These are phyloP conservation scores for Catharus ustulatus DNA, from an alignment of 2,797 vertebrate genomes.

Conservation along the genomic window DNA sequence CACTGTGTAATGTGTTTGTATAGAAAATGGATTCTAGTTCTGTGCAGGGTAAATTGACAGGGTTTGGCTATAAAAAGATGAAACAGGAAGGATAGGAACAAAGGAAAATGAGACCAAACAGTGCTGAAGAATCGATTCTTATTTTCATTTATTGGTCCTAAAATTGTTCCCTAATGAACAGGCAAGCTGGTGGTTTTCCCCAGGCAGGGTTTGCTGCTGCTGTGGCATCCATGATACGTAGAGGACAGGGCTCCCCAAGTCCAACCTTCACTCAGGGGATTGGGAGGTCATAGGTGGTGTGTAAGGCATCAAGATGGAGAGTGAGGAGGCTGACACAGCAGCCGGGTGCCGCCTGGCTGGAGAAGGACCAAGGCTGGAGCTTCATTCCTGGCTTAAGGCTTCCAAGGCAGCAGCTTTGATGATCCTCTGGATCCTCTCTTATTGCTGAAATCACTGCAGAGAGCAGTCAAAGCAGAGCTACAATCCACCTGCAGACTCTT, in stretches of 20 bases:
- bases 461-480: not conserved
- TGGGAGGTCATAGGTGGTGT: accelerated
- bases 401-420: not conserved
- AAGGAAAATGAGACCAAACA: not conserved
- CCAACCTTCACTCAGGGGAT: not conserved
- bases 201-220: not conserved
- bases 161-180: not conserved
- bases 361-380: not conserved
- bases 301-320: not conserved
- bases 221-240: accelerated
- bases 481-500: not conserved
- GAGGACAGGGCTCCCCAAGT: not conserved
- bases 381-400: not conserved
- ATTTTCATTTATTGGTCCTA: not conserved
- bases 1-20: not conserved
- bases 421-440: not conserved
- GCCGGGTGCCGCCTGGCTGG: not conserved
- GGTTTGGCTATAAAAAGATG: not conserved
- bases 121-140: not conserved
- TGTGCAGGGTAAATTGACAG: not conserved
- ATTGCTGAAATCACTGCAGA: not conserved
- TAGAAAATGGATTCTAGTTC: not conserved
- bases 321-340: not conserved
- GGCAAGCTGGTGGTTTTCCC: not conserved
- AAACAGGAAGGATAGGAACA: not conserved